Base-by-base conservation (phyloP, 2,888 invertebrate species). In the Ephialtes manifestator region DNA sequence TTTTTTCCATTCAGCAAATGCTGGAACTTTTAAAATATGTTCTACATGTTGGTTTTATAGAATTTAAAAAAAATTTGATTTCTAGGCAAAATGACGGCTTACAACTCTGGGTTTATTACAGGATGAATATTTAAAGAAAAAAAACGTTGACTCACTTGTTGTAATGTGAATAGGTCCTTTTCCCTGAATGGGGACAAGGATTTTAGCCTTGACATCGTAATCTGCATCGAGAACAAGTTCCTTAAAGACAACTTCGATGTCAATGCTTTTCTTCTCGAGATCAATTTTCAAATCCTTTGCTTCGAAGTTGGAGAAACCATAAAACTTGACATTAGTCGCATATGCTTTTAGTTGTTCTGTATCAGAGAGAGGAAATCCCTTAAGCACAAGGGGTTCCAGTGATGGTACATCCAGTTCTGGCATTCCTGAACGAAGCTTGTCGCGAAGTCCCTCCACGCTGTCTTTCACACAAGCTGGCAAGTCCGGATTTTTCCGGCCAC, bases 391-490 rank as follows among this genome's bases (percentile, higher is more conserved):
- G 0, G 94, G 93, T 3, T 94, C 93, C 0, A 89, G 0, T 0
- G 92, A 10, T 0, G 93, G 93, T 2, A 93, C 72, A 0, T 89
- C 86, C 43, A 94, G 60, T 74, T 94, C 94, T 0, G 92, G 90
- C 2, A 94, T 92, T 2, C 94, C 94, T 0, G 0, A 0, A 1
- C 58, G 53, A 0, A 94, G 74, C 11, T 88, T 88, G 0, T 46
- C 80, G 2, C 82, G 84, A 4, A 94, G 28, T 0, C 39, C 18
- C 4, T 55, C 74, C 2, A 92, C 88, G 31, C 90, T 92, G 0
- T 91, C 70, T 11, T 85, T 18, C 1, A 93, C 68, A 76, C 94
- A 94, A 10, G 88, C 46, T 58, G 90, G 81, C 2, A 93, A 80
- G 0, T 93, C 81, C 0, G 93, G 93, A 86, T 94, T 87, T 5